Evolutionary conservation across 1,140 invertebrate species (phyloP).

Genomic region (Phymorhynchus buccinoides): DNA sequence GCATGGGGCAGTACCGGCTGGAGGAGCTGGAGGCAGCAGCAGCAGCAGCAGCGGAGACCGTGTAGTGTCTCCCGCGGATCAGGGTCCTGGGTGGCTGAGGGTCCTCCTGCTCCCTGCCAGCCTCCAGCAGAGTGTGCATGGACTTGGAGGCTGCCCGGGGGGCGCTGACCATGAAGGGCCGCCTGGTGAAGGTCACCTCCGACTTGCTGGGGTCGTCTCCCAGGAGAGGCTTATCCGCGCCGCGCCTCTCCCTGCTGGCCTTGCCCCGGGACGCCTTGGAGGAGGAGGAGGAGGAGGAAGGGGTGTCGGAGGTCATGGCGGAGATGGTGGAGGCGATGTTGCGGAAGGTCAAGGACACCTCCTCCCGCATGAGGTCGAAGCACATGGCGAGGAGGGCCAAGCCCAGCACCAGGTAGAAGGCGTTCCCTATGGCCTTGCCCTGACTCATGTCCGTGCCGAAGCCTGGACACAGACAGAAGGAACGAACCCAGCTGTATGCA

Average conservation of each 20-base stretch:
- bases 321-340: background rate
- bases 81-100: background rate
- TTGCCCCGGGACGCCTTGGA: background rate
- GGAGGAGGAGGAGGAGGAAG: background rate
- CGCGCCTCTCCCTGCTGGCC: conserved; percentile 46
- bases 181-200: background rate
- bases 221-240: background rate
- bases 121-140: background rate
- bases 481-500: too few relatives aligned
- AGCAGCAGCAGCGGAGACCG: background rate
- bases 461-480: background rate
- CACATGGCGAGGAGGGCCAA: conserved; percentile 99
- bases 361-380: conserved; percentile 98
- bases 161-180: background rate
- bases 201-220: background rate
- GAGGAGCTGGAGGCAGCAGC: too few relatives aligned
- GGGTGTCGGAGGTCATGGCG: background rate
- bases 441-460: conserved; percentile 75
- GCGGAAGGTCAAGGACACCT: conserved; percentile 77
- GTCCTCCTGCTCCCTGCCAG: background rate
- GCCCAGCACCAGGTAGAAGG: conserved; percentile 82
- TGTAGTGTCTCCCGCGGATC: background rate
- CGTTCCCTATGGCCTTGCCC: conserved; percentile 65
- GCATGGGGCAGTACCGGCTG: background rate
- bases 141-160: background rate